These are phyloP conservation scores for Epinephelus coioides DNA, from an alignment of 2,797 vertebrate genomes.

Conservation along the genomic window DNA sequence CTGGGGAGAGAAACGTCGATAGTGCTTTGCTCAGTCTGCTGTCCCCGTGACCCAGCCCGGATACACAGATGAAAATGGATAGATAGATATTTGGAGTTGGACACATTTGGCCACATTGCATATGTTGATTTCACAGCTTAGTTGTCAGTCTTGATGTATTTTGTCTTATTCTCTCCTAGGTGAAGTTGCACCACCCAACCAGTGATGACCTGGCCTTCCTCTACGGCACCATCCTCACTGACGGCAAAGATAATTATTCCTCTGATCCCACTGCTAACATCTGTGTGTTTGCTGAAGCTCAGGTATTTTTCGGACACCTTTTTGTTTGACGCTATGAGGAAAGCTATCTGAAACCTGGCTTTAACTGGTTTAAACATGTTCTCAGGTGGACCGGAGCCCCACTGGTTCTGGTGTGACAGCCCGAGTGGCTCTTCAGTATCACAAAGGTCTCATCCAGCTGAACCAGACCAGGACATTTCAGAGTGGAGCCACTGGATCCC, in stretches of 20 bases:
- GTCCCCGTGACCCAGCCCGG: too few relatives aligned
- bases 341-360: not conserved
- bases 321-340: not conserved
- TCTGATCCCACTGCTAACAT: conserved; percentile 92
- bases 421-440: conserved; percentile 93
- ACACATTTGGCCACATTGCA: not conserved
- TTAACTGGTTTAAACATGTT: conserved; percentile 13
- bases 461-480: conserved; percentile 90
- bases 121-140: too few relatives aligned
- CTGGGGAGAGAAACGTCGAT: too few relatives aligned
- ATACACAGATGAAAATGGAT: too few relatives aligned
- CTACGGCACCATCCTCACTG: conserved; percentile 96
- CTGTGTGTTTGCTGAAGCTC: conserved; percentile 96
- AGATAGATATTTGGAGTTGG: not conserved
- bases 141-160: not conserved
- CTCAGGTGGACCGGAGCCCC: conserved; percentile 95
- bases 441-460: conserved; percentile 91
- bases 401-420: conserved; percentile 96
- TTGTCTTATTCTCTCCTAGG: conserved; percentile 76
- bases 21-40: too few relatives aligned
- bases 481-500: conserved; percentile 90
- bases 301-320: conserved; percentile 81
- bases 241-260: conserved; percentile 91
- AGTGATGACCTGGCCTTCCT: conserved; percentile 94
- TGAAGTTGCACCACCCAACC: conserved; percentile 91